A percentile compares a stretch with the other conserved stretches of the same genome.
Evolutionary conservation across 1,140 invertebrate genomes (phyloP).

Genomic region (Scylla paramamosain): DNA sequence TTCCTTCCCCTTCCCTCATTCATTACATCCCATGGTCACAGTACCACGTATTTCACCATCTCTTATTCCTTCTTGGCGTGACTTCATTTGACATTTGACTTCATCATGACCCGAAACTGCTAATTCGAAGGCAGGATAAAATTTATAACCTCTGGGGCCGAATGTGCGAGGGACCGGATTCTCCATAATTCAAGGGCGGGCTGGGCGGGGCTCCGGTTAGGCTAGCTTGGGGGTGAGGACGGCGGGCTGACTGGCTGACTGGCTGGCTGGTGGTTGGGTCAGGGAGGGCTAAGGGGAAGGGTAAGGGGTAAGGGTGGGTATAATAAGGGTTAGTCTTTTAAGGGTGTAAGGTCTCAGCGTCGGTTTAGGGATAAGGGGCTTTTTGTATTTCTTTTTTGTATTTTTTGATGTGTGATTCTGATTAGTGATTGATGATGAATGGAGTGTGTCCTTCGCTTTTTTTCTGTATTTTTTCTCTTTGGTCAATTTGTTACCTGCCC

Average conservation of each 20-base stretch:
- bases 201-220: background rate
- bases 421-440: background rate
- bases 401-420: background rate
- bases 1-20: too few species aligned
- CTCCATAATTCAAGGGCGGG: background rate
- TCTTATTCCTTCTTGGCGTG: background rate
- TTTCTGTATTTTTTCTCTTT: too few species aligned
- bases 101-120: background rate
- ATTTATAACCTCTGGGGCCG: background rate
- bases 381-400: background rate
- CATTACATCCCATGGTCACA: too few species aligned
- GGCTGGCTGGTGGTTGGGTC: too few species aligned
- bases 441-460: background rate
- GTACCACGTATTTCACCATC: background rate
- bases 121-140: background rate
- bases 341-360: background rate
- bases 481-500: too few species aligned
- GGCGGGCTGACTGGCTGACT: too few species aligned
- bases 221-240: too few species aligned
- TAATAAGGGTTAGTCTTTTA: constrained; percentile 14
- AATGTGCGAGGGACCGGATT: background rate
- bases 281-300: background rate
- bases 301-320: background rate
- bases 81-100: background rate
- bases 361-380: background rate